Evolutionary conservation across 1,140 invertebrate genomes (phyloP).

Genomic region (Bombus terrestris): DNA sequence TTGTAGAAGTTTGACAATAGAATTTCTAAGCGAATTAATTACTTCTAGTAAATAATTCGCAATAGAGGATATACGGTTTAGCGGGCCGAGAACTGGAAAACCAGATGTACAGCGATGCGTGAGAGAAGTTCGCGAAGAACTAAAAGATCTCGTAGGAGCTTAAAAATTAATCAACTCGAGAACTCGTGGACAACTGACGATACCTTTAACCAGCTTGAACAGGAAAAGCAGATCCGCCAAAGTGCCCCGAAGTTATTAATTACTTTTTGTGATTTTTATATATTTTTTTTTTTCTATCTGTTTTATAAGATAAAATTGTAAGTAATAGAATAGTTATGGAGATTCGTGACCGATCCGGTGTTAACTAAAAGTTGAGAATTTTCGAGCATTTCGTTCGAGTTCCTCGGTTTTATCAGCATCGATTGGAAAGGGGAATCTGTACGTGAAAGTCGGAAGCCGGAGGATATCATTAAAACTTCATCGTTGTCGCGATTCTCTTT

Average conservation of each 20-base stretch:
- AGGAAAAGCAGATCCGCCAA: too few species aligned
- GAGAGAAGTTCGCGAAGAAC: too few species aligned
- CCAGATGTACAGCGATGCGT: too few species aligned
- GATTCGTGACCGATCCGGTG: not conserved
- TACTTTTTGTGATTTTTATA: not conserved
- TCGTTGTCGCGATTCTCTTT: conserved; percentile 37
- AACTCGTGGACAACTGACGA: too few species aligned
- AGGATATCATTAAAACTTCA: conserved; percentile 48
- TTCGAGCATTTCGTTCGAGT: not conserved
- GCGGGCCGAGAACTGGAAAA: too few species aligned
- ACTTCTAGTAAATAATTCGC: too few species aligned
- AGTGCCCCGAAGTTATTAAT: not conserved
- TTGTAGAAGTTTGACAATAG: too few species aligned
- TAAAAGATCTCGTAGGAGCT: too few species aligned
- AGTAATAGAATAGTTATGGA: not conserved
- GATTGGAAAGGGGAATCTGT: not conserved
- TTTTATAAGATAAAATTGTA: not conserved
- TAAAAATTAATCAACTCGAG: too few species aligned
- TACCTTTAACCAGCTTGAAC: too few species aligned
- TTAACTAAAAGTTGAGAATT: not conserved
- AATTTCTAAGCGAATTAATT: too few species aligned
- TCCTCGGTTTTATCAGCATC: not conserved
- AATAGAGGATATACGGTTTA: too few species aligned
- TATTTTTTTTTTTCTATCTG: not conserved
- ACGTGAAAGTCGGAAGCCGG: not conserved